phyloP scores from a whole-genome alignment of 1,140 invertebrate genomes.

The Megalonaias nervosa region DNA sequence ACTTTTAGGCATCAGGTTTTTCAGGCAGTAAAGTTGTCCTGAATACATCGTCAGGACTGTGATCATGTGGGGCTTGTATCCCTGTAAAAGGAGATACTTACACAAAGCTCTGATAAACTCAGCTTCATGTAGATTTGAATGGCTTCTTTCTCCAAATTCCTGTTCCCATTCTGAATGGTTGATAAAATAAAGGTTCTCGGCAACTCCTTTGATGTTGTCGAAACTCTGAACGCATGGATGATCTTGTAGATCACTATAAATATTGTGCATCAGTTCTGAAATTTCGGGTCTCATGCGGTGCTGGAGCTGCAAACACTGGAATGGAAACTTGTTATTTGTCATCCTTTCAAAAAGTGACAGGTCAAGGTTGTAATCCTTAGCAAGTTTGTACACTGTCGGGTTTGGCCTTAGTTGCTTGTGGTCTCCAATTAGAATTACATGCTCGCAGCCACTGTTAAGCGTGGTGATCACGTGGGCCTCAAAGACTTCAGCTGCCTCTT shows the following conservation, averaged over 20 bases:
- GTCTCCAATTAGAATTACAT: conserved; percentile 77
- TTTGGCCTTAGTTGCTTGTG: conserved; percentile 73
- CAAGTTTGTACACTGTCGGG: conserved; percentile 66
- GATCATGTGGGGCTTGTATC: conserved; percentile 65
- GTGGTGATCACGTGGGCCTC: conserved; percentile 64
- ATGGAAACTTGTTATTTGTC: conserved; percentile 64
- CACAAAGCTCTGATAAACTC: conserved; percentile 58
- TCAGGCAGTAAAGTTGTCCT: conserved; percentile 65
- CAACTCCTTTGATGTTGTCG: conserved; percentile 63
- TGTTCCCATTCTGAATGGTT: conserved; percentile 63
- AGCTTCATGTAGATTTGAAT: conserved; percentile 59
- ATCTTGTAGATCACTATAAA: conserved; percentile 67
- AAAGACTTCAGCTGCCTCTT: conserved; percentile 69
- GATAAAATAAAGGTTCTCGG: conserved; percentile 68
- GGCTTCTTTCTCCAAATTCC: conserved; percentile 62
- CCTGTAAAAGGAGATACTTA: conserved; percentile 68
- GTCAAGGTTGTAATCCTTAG: conserved; percentile 68
- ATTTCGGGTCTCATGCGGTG: conserved; percentile 65
- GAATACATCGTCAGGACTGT: conserved; percentile 71
- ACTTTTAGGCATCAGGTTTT: conserved; percentile 57
- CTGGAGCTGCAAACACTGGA: conserved; percentile 56
- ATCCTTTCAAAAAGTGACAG: conserved; percentile 71
- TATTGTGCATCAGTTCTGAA: conserved; percentile 63
- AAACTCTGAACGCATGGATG: conserved; percentile 60
- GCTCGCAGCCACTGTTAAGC: conserved; percentile 80